Percentiles rank a stretch among this genome's conserved stretches.
Evolutionary conservation across 2,797 vertebrate species (phyloP).

Genomic region (Enteromius fasciolatus): DNA sequence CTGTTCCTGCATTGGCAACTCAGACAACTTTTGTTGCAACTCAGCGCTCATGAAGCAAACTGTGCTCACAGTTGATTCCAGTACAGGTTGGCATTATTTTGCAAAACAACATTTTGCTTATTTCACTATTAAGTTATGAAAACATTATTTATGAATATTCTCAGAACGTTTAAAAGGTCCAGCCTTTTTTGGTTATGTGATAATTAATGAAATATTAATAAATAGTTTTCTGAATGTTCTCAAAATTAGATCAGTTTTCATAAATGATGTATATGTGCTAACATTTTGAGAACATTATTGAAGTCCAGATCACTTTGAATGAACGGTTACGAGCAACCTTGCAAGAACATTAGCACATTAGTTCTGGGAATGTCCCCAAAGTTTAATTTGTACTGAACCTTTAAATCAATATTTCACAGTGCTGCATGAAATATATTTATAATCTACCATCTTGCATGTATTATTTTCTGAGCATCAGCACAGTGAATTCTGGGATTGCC

Average conservation of each 20-base stretch:
- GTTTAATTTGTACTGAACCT: background rate
- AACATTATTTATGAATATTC: background rate
- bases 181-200: background rate
- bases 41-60: background rate
- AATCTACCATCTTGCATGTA: background rate
- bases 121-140: background rate
- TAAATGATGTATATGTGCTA: background rate
- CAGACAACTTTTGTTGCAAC: background rate
- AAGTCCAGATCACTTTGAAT: background rate
- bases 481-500: background rate
- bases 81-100: background rate
- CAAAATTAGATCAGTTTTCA: background rate
- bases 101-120: background rate
- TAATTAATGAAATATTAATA: background rate
- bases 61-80: background rate
- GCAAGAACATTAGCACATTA: background rate
- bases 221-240: background rate
- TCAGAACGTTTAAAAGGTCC: background rate
- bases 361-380: background rate
- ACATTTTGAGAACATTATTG: background rate
- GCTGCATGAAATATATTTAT: background rate
- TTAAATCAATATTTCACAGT: background rate
- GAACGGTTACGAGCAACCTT: background rate
- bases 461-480: background rate
- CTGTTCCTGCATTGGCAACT: background rate